These are phyloP conservation scores for Drosophila sturtevanti DNA, from an alignment of 1,140 invertebrate genomes.

Conservation along the genomic window DNA sequence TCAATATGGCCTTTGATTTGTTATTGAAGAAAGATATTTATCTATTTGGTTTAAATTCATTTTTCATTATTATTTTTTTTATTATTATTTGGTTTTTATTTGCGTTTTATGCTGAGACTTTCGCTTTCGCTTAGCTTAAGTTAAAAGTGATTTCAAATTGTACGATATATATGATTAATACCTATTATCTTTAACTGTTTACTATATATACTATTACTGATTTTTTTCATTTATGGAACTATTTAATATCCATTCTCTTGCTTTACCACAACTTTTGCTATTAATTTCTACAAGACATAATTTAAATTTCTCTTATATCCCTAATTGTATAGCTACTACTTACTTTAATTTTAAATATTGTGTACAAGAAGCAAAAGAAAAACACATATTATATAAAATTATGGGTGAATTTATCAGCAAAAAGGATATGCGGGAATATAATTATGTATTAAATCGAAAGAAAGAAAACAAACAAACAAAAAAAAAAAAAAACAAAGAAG, in stretches of 20 bases:
- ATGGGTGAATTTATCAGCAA: slow-evolving; percentile 71
- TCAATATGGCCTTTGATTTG: slow-evolving; percentile 51
- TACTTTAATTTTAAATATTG: slow-evolving; percentile 56
- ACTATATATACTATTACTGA: slow-evolving; percentile 29
- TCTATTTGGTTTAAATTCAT: slow-evolving; percentile 13
- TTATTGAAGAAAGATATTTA: slow-evolving; percentile 18
- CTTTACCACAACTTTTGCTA: slow-evolving; percentile 36
- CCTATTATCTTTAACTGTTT: slow-evolving; percentile 60
- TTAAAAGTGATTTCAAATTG: slow-evolving; percentile 70
- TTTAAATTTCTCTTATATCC: slow-evolving; percentile 65
- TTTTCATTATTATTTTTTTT: slow-evolving; percentile 16
- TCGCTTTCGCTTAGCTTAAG: slow-evolving; percentile 47
- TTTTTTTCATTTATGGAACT: slow-evolving; percentile 26
- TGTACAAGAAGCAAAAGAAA: slow-evolving; percentile 52
- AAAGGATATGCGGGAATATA: slow-evolving; percentile 71
- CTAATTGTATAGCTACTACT: slow-evolving; percentile 71
- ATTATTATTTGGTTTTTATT: slow-evolving; percentile 8
- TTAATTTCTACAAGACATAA: slow-evolving; percentile 66
- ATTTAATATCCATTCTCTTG: slow-evolving; percentile 22
- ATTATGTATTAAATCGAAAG: slow-evolving; percentile 65
- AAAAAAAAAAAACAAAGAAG: slow-evolving; percentile 31
- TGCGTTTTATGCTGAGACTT: slow-evolving; percentile 40
- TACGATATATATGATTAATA: slow-evolving; percentile 67
- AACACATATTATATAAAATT: slow-evolving; percentile 59
- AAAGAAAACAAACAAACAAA: slow-evolving; percentile 43